Percentiles rank a stretch among this genome's conserved stretches.
phyloP scores from a whole-genome alignment of 2,113 vertebrate genomes.

The Noturus placidus region DNA sequence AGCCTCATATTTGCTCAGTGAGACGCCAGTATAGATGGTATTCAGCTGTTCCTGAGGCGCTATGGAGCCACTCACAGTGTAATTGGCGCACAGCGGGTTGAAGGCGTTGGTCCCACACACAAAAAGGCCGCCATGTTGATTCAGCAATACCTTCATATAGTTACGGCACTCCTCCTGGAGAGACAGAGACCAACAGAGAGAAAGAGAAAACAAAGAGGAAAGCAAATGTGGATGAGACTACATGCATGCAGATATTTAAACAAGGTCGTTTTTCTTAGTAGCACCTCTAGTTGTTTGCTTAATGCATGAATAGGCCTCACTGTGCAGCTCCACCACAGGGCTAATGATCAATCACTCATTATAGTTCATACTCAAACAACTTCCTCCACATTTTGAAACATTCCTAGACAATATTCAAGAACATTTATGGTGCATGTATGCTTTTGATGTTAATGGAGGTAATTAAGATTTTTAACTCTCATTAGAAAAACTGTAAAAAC shows the following conservation, averaged over 20 bases:
- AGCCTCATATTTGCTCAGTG: constrained; percentile 24
- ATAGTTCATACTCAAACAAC: neutral
- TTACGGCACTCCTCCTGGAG: constrained; percentile 92
- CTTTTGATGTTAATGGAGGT: constrained; percentile 21
- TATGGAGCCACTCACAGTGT: constrained; percentile 82
- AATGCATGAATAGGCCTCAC: constrained; percentile 13
- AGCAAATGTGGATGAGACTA: constrained; percentile 1
- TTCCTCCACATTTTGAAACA: neutral
- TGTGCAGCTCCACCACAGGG: constrained; percentile 29
- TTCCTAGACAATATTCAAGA: neutral
- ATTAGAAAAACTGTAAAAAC: constrained; percentile 5
- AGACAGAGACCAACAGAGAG: constrained; percentile 4
- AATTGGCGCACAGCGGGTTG: constrained; percentile 94
- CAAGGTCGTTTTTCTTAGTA: constrained; percentile 1
- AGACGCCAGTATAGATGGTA: neutral
- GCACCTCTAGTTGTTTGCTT: constrained; percentile 21
- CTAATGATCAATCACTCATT: neutral
- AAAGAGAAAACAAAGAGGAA: constrained; percentile 28
- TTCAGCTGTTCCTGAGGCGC: constrained; percentile 17
- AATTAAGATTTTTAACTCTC: neutral
- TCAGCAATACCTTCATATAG: constrained; percentile 93
- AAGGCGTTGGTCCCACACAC: constrained; percentile 97
- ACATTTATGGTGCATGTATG: neutral
- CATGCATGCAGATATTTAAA: constrained; percentile 22
- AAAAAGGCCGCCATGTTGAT: constrained; percentile 83